These are phyloP conservation scores for Gracilinanus agilis DNA, from an alignment of 2,113 vertebrate genomes.

Conservation along the genomic window DNA sequence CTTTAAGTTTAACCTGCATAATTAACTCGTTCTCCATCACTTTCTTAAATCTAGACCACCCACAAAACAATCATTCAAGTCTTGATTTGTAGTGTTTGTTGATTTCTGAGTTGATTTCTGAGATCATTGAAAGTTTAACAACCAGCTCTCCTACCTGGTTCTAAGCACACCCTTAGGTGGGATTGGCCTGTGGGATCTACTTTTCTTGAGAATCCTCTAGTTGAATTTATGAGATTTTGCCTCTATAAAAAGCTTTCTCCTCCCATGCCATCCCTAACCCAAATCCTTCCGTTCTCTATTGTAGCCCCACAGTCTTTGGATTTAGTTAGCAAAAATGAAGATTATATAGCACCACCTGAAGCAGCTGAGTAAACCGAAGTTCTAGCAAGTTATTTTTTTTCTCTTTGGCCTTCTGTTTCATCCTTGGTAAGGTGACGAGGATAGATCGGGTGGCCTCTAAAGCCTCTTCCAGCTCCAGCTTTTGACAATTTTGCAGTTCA, in stretches of 20 bases:
- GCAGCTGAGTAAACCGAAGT: not conserved
- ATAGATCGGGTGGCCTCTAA: not conserved
- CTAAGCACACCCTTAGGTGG: rapidly evolving
- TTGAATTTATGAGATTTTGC: not conserved
- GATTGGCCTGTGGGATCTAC: not conserved
- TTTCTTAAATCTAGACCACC: not conserved
- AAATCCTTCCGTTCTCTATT: not conserved
- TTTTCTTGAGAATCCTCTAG: not conserved
- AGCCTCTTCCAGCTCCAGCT: not conserved
- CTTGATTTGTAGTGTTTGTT: not conserved
- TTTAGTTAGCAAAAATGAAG: not conserved
- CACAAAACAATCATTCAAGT: not conserved
- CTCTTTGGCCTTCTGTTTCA: not conserved
- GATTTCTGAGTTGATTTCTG: not conserved
- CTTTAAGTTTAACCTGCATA: not conserved
- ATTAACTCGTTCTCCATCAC: not conserved
- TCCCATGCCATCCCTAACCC: not conserved
- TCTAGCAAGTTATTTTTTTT: not conserved
- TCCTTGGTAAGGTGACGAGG: not conserved
- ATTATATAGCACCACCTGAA: not conserved
- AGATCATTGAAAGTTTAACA: not conserved
- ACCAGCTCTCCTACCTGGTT: not conserved
- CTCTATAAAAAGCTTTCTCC: conserved; percentile 20
- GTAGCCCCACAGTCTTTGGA: not conserved
- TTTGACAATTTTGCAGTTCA: not conserved